A percentile compares a stretch with the other conserved stretches of the same genome.
These are phyloP conservation scores for Eonycteris spelaea DNA, from an alignment of 2,113 vertebrate genomes.

Conservation along the genomic window DNA sequence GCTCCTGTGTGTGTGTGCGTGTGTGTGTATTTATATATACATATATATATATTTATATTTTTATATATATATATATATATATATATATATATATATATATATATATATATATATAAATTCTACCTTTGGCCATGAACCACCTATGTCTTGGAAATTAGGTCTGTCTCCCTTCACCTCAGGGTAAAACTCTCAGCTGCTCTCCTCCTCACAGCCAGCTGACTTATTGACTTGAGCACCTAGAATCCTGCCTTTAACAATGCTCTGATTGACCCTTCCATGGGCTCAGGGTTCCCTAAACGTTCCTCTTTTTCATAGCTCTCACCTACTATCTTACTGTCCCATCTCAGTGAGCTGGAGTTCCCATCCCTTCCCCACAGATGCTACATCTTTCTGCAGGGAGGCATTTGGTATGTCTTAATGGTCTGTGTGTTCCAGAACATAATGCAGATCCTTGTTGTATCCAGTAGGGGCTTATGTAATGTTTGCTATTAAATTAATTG, in stretches of 20 bases:
- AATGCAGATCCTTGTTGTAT: neutral
- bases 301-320: neutral
- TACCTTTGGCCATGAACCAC: neutral
- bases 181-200: neutral
- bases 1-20: too few relatives aligned
- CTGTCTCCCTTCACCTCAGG: neutral
- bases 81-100: too few relatives aligned
- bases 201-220: neutral
- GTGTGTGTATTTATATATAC: too few relatives aligned
- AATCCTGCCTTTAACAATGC: neutral
- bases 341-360: neutral
- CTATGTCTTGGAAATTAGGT: neutral
- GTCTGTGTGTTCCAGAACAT: neutral
- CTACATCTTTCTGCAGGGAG: neutral
- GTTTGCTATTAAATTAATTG: slow-evolving; percentile 2
- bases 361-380: neutral
- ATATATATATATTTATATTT: too few relatives aligned
- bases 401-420: neutral
- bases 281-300: neutral
- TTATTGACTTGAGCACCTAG: neutral
- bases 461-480: neutral
- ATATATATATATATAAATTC: neutral
- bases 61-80: too few relatives aligned
- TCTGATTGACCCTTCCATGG: neutral
- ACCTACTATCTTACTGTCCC: neutral